phyloP scores from a whole-genome alignment of 2,888 invertebrate species.

The Tetramorium bicarinatum region DNA sequence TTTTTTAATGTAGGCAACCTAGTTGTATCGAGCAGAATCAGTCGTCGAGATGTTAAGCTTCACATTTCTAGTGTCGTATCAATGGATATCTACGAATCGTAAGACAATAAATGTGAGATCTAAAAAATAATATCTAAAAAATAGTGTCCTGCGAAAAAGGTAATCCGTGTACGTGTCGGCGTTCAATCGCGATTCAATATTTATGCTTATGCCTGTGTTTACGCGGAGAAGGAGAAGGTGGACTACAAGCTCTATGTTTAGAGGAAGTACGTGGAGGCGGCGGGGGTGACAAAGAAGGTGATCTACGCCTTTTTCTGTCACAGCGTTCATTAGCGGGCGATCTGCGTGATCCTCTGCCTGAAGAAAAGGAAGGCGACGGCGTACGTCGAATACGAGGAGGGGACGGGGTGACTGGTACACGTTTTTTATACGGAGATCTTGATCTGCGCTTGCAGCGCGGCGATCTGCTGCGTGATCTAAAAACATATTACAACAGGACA shows the following conservation, averaged over 20 bases:
- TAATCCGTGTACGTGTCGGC: constrained; percentile 14
- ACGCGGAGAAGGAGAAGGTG: constrained; percentile 86
- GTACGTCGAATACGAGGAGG: constrained; percentile 84
- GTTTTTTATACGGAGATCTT: constrained; percentile 86
- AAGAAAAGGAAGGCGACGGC: constrained; percentile 83
- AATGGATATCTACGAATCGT: constrained; percentile 3
- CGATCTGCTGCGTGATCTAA: constrained; percentile 85
- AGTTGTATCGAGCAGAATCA: constrained; percentile 5
- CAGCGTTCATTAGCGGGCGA: constrained; percentile 79
- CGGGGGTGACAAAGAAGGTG: constrained; percentile 84
- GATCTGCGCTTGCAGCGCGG: constrained; percentile 86
- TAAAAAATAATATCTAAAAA: constrained; percentile 12
- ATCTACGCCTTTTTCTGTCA: constrained; percentile 82
- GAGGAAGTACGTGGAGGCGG: constrained; percentile 80
- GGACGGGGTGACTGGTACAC: constrained; percentile 83
- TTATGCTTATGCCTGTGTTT: constrained; percentile 88
- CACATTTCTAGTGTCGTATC: background rate
- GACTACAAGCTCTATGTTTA: constrained; percentile 82
- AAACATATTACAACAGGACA: constrained; percentile 42
- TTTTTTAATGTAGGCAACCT: background rate
- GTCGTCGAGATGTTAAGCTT: background rate
- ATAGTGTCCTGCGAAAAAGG: background rate
- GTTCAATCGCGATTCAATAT: constrained; percentile 82
- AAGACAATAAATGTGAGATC: constrained; percentile 27
- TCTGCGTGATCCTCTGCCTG: constrained; percentile 78